phyloP scores from a whole-genome alignment of 2,113 vertebrate species.

The Ptilonorhynchus violaceus region DNA sequence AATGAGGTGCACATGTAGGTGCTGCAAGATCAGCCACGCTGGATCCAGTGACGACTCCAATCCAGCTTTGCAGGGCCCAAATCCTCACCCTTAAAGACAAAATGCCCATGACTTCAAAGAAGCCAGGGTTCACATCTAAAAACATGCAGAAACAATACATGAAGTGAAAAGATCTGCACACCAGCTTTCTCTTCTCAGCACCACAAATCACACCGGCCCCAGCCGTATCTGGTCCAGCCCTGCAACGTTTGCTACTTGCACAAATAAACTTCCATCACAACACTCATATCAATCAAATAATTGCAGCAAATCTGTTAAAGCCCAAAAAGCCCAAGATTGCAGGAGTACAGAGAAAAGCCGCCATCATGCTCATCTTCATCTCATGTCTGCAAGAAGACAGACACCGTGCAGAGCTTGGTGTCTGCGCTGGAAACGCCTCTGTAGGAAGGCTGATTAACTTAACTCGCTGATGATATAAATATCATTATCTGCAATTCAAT shows the following conservation, averaged over 20 bases:
- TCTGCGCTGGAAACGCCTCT: accelerated
- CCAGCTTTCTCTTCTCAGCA: background rate
- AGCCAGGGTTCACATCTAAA: background rate
- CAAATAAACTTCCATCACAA: background rate
- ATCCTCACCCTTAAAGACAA: background rate
- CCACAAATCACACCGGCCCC: background rate
- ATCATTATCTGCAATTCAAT: slow-evolving; percentile 10
- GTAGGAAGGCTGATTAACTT: background rate
- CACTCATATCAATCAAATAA: background rate
- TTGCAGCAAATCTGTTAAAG: background rate
- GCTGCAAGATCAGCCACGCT: background rate
- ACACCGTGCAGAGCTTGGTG: background rate
- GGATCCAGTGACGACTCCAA: accelerated
- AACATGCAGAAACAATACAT: background rate
- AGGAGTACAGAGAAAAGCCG: background rate
- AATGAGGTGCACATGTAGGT: accelerated
- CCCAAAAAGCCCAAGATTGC: background rate
- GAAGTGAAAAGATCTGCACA: background rate
- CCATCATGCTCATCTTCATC: background rate
- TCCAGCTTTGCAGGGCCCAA: background rate
- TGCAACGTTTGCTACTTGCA: background rate
- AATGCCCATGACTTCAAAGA: background rate
- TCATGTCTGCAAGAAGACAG: background rate
- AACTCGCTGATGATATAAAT: background rate
- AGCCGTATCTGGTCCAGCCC: background rate